A percentile compares a stretch with the other conserved stretches of the same genome.
Evolutionary conservation across 2,797 vertebrate species (phyloP).

Genomic region (Labeo calbasu): DNA sequence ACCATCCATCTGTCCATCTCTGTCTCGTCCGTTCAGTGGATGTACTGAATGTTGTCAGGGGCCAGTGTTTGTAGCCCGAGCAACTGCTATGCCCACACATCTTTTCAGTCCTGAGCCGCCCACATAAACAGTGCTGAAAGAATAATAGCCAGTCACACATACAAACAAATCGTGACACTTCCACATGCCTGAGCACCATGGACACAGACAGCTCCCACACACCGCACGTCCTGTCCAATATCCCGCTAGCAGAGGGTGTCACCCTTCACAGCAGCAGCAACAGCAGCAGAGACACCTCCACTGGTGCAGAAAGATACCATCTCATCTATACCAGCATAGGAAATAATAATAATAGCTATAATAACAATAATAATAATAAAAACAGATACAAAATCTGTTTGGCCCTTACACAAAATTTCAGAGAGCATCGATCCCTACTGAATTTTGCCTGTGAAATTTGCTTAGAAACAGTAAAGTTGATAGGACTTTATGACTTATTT

Average conservation of each 20-base stretch:
- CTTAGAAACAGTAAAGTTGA: not conserved
- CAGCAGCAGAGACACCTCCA: not conserved
- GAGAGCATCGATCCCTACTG: too few species aligned
- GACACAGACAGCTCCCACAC: constrained; percentile 60
- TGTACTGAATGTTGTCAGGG: constrained; percentile 47
- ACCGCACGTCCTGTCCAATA: constrained; percentile 62
- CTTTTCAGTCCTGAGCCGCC: constrained; percentile 48
- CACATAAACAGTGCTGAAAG: constrained; percentile 45
- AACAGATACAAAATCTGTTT: not conserved
- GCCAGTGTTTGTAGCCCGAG: constrained; percentile 43
- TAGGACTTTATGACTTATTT: too few species aligned
- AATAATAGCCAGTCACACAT: constrained; percentile 52
- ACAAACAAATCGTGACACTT: constrained; percentile 55
- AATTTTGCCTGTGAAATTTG: too few species aligned
- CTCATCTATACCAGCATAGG: not conserved
- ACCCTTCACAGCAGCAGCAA: constrained; percentile 9
- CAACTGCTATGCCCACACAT: constrained; percentile 52
- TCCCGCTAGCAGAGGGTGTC: constrained; percentile 42
- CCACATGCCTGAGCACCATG: constrained; percentile 54
- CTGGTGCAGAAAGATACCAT: not conserved
- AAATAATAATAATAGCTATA: not conserved
- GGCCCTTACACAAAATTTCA: too few species aligned
- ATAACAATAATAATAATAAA: not conserved
- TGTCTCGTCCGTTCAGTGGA: constrained; percentile 34
- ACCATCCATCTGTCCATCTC: constrained; percentile 36